phyloP scores from a whole-genome alignment of 2,888 invertebrate genomes.

The Pyrrhosoma nymphula region DNA sequence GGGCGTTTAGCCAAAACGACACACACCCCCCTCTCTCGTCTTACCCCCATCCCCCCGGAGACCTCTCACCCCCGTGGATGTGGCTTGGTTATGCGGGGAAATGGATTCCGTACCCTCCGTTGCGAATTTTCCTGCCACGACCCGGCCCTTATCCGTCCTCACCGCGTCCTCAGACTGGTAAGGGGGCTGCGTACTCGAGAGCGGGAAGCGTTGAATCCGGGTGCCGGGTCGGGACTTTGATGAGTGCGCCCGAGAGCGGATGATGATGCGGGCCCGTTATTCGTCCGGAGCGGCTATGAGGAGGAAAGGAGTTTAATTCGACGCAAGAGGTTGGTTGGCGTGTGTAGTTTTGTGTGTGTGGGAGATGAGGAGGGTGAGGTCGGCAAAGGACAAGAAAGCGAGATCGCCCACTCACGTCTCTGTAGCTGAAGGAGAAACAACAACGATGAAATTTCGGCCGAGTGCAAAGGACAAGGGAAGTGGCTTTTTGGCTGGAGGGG shows the following conservation, averaged over 20 bases:
- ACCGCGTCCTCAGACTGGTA: neutral
- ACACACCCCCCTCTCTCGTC: too few species aligned
- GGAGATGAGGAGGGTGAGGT: neutral
- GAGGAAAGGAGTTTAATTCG: neutral
- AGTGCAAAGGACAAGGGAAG: neutral
- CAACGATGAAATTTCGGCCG: neutral
- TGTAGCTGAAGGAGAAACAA: neutral
- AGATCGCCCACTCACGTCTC: neutral
- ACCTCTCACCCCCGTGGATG: neutral
- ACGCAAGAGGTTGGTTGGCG: neutral
- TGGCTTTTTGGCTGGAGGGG: neutral
- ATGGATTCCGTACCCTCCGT: neutral
- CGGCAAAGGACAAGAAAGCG: neutral
- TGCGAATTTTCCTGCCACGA: neutral
- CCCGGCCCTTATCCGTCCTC: neutral
- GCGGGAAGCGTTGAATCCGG: neutral
- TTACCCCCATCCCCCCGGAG: too few species aligned
- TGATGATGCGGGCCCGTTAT: neutral
- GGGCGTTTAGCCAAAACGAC: too few species aligned
- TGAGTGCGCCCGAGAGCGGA: neutral
- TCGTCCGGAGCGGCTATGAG: constrained; percentile 2
- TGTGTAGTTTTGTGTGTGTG: neutral
- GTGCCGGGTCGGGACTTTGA: neutral
- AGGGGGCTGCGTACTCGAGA: neutral
- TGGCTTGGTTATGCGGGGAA: neutral